These are phyloP conservation scores for Monopterus albus DNA, from an alignment of 2,113 vertebrate species.

Conservation along the genomic window DNA sequence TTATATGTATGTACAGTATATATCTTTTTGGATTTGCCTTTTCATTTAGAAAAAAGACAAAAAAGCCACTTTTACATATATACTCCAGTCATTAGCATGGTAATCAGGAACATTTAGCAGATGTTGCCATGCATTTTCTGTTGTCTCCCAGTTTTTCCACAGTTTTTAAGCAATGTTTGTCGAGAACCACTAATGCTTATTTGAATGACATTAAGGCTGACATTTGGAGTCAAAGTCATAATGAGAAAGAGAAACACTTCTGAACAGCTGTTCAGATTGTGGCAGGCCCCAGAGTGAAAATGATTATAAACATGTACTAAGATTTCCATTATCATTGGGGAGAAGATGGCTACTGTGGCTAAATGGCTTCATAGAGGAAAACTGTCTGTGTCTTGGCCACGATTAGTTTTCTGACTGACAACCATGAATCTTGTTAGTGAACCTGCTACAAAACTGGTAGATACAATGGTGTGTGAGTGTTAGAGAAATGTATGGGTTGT, in stretches of 20 bases:
- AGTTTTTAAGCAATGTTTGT: constrained; percentile 33
- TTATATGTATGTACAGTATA: too few relatives aligned
- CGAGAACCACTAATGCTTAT: constrained; percentile 36
- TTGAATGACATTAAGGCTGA: constrained; percentile 61
- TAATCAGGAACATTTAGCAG: constrained; percentile 62
- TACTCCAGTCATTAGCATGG: constrained; percentile 58
- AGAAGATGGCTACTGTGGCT: constrained; percentile 49
- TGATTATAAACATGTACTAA: constrained; percentile 47
- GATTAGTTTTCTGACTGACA: background rate
- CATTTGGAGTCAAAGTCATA: constrained; percentile 56
- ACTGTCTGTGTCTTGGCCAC: too few relatives aligned
- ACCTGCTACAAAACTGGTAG: background rate
- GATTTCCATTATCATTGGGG: constrained; percentile 47
- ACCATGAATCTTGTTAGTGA: background rate
- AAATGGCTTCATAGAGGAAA: constrained; percentile 12
- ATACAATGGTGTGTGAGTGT: background rate
- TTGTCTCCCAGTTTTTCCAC: constrained; percentile 4
- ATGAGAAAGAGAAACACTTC: constrained; percentile 61
- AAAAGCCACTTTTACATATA: constrained; percentile 52
- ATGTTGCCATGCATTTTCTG: constrained; percentile 35
- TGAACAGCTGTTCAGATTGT: constrained; percentile 61
- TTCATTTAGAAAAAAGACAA: too few relatives aligned
- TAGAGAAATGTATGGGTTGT: background rate
- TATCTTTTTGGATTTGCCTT: too few relatives aligned
- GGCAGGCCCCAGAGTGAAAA: constrained; percentile 49